A percentile compares a stretch with the other conserved stretches of the same genome.
These are phyloP conservation scores for Lacerta bilineata DNA, from an alignment of 2,797 vertebrate species.

Conservation along the genomic window DNA sequence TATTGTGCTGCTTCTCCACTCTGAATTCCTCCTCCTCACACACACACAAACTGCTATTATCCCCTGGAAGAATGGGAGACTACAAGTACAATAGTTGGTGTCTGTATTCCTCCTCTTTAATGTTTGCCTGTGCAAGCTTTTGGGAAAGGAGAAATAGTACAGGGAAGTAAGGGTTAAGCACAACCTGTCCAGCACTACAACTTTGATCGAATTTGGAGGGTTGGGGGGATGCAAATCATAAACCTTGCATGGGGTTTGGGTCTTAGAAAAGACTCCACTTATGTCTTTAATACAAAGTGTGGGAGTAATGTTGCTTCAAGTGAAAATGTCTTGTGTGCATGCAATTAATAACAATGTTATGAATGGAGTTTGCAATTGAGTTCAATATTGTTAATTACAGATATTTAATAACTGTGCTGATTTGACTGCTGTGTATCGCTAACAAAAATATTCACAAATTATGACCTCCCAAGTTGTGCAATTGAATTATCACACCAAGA, in stretches of 20 bases:
- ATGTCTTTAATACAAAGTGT: slow-evolving; percentile 13
- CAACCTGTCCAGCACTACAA: neutral
- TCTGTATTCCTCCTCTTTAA: neutral
- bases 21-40: neutral
- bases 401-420: slow-evolving; percentile 11
- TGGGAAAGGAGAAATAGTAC: neutral
- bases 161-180: neutral
- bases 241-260: no score
- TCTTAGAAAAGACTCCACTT: neutral
- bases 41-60: no score
- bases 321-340: neutral
- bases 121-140: neutral
- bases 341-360: slow-evolving; percentile 38
- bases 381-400: slow-evolving; percentile 24
- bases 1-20: neutral
- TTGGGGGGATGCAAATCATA: neutral
- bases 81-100: neutral
- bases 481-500: slow-evolving; percentile 14
- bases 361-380: neutral
- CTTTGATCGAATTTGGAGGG: neutral
- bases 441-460: slow-evolving; percentile 17
- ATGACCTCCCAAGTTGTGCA: slow-evolving; percentile 7
- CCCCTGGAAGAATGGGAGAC: no score
- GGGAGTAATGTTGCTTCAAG: slow-evolving; percentile 8
- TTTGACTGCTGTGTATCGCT: slow-evolving; percentile 12